Base-by-base conservation (phyloP, 1,140 invertebrate species). In the Philotrypesis tridentata region DNA sequence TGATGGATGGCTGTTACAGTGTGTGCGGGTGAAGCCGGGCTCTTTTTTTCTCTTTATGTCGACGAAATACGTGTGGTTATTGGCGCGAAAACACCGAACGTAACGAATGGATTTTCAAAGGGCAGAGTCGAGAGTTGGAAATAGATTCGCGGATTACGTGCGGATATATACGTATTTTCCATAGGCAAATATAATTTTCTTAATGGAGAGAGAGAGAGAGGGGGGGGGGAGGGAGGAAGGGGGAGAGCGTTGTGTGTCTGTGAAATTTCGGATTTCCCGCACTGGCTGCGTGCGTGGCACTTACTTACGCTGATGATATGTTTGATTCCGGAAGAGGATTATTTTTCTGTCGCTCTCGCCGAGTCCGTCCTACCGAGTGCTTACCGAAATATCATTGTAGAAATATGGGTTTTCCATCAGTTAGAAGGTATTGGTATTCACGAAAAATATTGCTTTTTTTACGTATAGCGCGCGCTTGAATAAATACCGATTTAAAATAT, bases 161-260 rank as follows among this genome's bases (percentile, higher is more conserved):
- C 27, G 63, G 63, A 29, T 12, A 29, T 27, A 68, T 70, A n/a
- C 14, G 67, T 37, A 68, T 68, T 68, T 68, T 55, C 61, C 68
- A 43, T 37, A 9, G n/a, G 33, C 37, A 71, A 71, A 71, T 6
- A 71, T 71, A 71, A 71, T 71, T 40, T 71, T 71, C 31, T 5
- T 71, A 71, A 71, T 71, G 68, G 37, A 71, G 68, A 21, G 27
- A n/a, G n/a, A n/a, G 33, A 37, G 9, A 37, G 33, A 5, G 33
- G 3, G 9, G 33, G 33, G 9, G 33, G 9, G 33, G 3, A n/a
- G 48, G 48, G 48, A 5, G 33, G 3, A 37, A 9, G 33, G 9
- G 33, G 9, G 33, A 5, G 6, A 17, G 48, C 17, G 21, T 55
- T 55, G 40, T 43, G 21, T 17, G 17, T 21, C 48, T n/a, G 27